Evolutionary conservation across 2,113 vertebrate genomes (phyloP).

Genomic region (Amphilophus citrinellus): DNA sequence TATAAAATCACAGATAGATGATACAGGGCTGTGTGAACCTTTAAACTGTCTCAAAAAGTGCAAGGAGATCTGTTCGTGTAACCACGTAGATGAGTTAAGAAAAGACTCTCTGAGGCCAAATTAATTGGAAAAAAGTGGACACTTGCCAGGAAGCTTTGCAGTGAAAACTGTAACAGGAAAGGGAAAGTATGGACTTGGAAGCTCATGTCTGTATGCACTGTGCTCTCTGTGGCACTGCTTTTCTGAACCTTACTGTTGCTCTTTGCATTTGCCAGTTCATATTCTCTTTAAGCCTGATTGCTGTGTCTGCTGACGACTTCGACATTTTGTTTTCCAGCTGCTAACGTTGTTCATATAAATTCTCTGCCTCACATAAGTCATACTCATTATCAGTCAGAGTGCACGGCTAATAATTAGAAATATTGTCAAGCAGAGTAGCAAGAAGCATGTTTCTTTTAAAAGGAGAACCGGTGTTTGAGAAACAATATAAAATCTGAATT

Average conservation of each 20-base stretch:
- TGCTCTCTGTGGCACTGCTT: slow-evolving; percentile 52
- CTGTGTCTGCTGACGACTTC: slow-evolving; percentile 15
- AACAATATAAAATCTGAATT: background rate
- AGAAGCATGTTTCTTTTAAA: slow-evolving; percentile 8
- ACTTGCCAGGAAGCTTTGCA: slow-evolving; percentile 74
- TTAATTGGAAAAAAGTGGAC: slow-evolving; percentile 80
- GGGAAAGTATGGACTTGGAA: slow-evolving; percentile 55
- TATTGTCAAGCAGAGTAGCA: slow-evolving; percentile 8
- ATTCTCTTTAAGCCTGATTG: slow-evolving; percentile 42
- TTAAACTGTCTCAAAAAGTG: slow-evolving; percentile 59
- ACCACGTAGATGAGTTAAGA: slow-evolving; percentile 67
- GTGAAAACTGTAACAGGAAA: slow-evolving; percentile 65
- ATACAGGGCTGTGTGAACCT: slow-evolving; percentile 37
- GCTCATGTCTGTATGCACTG: slow-evolving; percentile 48
- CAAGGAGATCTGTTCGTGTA: slow-evolving; percentile 68
- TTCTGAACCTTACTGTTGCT: slow-evolving; percentile 45
- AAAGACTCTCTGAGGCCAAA: slow-evolving; percentile 75
- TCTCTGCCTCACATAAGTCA: background rate
- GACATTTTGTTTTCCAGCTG: slow-evolving; percentile 1
- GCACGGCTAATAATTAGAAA: slow-evolving; percentile 16
- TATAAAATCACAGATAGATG: slow-evolving; percentile 34
- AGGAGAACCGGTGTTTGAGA: background rate
- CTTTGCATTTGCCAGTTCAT: slow-evolving; percentile 54
- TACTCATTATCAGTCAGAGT: slow-evolving; percentile 26
- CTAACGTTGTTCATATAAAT: slow-evolving; percentile 24